A percentile compares a stretch with the other conserved stretches of the same genome.
Conservation (phyloP, 2,113 vertebrate species). For the Columbina picui region DNA sequence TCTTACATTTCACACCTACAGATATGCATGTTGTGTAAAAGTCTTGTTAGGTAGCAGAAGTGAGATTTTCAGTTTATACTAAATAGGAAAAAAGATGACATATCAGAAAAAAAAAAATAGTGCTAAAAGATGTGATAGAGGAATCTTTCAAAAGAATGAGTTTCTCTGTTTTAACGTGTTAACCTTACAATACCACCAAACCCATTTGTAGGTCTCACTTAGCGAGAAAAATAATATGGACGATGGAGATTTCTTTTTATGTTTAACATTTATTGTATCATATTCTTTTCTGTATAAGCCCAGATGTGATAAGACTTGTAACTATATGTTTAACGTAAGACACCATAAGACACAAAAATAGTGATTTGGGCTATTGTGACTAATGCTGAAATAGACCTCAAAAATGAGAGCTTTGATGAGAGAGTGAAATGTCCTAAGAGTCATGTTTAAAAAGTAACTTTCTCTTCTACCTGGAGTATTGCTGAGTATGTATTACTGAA, state of each 20-base stretch:
- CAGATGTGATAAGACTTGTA: neutral
- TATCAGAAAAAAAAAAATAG: neutral
- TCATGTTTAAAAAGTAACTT: accelerated
- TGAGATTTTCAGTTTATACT: neutral
- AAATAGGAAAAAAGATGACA: neutral
- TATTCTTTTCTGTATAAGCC: neutral
- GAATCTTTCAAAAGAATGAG: neutral
- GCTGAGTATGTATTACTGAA: neutral
- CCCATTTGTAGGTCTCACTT: neutral
- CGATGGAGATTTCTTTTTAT: neutral
- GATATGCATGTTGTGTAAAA: neutral
- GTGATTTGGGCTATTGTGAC: neutral
- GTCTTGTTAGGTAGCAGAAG: neutral
- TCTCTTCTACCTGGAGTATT: neutral
- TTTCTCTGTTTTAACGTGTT: neutral
- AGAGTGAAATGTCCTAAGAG: neutral
- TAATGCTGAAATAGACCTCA: neutral
- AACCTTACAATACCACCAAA: neutral
- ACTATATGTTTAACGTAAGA: neutral
- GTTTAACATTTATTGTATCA: neutral
- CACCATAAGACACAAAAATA: neutral
- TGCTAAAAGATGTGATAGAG: neutral
- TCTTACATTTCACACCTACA: neutral
- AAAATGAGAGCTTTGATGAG: neutral
- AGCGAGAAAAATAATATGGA: neutral